Base-by-base conservation (phyloP, 2,888 invertebrate genomes). In the Lordiphosa fenestrarum region DNA sequence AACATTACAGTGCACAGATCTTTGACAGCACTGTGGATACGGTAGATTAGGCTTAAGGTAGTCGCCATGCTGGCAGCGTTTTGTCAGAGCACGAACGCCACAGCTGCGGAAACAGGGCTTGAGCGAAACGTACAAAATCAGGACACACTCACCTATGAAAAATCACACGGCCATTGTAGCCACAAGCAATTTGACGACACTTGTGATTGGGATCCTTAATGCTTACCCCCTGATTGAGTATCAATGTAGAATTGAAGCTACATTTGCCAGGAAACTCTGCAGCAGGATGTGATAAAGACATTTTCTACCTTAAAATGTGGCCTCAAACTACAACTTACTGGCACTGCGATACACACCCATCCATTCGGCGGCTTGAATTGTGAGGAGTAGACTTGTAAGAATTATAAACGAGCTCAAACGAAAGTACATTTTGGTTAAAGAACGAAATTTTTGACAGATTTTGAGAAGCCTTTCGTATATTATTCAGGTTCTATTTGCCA, bases 1-100 rank as follows among this genome's bases (percentile, higher is more conserved):
- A 30, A 7, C 7, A 3, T 30, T 41, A 40, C 76, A 71, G 4
- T 57, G 23, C 4, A 69, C 36, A 3, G 2, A 12, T 2, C 69
- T 64, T 6, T 54, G 36, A 48, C 84, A 80, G 47, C 78, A 80
- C 1, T 53, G 44, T 1, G 81, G 84, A 68, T 77, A 81, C 4
- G 66, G 47, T 12, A 49, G 21, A 2, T 55, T n/a, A 0, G 7
- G 7, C 12, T 69, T n/a, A 1, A 50, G 3, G 10, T 46, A 65
- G 4, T 21, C 33, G 0, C 58, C 71, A 33, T 57, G 46, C 3
- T 3, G 37, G 37, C 81, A 81, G 0, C 6, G 1, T 0, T 10
- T 0, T 1, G 48, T 12, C n/a, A 63, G 30, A 10, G 52, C 46
- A 5, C 6, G 48, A 1, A 66, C 9, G 4, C 71, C 81, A 54